These are phyloP conservation scores for Lamprotornis superbus DNA, from an alignment of 2,113 vertebrate genomes.

Conservation along the genomic window DNA sequence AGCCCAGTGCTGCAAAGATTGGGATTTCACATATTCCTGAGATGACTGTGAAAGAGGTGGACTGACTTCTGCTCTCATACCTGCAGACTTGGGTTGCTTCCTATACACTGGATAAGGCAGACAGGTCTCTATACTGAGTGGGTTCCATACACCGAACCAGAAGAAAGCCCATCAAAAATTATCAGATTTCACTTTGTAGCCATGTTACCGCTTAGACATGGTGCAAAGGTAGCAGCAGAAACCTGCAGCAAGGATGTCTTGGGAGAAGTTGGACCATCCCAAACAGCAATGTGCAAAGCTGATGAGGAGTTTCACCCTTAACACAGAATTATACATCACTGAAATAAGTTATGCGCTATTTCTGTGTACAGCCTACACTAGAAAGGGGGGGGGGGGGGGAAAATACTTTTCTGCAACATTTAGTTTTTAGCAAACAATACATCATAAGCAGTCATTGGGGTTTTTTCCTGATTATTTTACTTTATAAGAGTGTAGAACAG, in stretches of 20 bases:
- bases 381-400: too few relatives aligned
- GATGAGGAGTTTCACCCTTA: not conserved
- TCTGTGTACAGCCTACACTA: not conserved
- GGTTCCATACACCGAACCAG: not conserved
- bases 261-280: not conserved
- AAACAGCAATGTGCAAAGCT: not conserved
- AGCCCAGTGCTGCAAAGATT: not conserved
- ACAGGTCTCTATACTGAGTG: not conserved
- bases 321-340: not conserved
- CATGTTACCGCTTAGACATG: not conserved
- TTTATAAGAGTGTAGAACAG: not conserved
- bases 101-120: not conserved
- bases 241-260: not conserved
- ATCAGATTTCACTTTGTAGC: not conserved
- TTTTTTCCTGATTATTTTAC: not conserved
- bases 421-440: not conserved
- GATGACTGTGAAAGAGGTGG: not conserved
- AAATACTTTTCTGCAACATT: not conserved
- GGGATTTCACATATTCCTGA: not conserved
- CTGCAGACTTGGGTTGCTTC: not conserved
- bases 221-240: not conserved
- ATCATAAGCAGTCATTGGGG: not conserved
- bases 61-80: not conserved
- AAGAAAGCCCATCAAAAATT: not conserved
- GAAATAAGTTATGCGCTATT: not conserved